phyloP scores from a whole-genome alignment of 2,888 invertebrate species.

The Bombylius discolor region DNA sequence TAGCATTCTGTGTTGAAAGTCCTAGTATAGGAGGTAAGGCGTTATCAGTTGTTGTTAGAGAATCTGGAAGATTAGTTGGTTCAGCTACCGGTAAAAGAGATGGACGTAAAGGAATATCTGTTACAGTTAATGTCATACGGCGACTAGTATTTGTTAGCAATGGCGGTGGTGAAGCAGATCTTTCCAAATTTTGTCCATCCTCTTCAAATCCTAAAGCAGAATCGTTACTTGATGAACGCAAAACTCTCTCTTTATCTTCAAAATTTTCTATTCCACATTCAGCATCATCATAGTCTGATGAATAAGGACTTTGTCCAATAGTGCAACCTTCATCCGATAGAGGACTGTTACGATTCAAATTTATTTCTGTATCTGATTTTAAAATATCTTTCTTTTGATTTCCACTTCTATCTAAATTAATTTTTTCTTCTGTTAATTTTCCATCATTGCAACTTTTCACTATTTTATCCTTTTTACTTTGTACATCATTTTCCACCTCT shows the following conservation, averaged over 20 bases:
- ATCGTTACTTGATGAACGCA: slow-evolving; percentile 33
- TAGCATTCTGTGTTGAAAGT: slow-evolving; percentile 16
- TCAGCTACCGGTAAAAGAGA: slow-evolving; percentile 33
- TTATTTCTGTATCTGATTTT: neutral
- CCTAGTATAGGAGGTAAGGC: slow-evolving; percentile 10
- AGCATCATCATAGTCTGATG: slow-evolving; percentile 22
- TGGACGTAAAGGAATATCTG: slow-evolving; percentile 33
- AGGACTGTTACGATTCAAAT: slow-evolving; percentile 21
- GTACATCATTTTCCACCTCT: neutral
- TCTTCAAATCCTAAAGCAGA: slow-evolving; percentile 34
- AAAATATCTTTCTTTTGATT: neutral
- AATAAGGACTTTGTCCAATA: slow-evolving; percentile 29
- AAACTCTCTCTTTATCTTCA: slow-evolving; percentile 27
- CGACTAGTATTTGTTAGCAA: slow-evolving; percentile 16
- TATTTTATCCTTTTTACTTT: neutral
- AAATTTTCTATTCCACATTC: slow-evolving; percentile 14
- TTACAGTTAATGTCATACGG: slow-evolving; percentile 34
- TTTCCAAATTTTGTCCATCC: slow-evolving; percentile 14
- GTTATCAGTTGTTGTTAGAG: slow-evolving; percentile 18
- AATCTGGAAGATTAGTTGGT: slow-evolving; percentile 31
- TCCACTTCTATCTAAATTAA: neutral
- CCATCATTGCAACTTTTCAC: neutral
- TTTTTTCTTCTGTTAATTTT: slow-evolving; percentile 3
- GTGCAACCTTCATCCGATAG: slow-evolving; percentile 33
- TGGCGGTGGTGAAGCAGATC: slow-evolving; percentile 7